These are phyloP conservation scores for Taphrorychus bicolor DNA, from an alignment of 2,888 invertebrate genomes.

Conservation along the genomic window DNA sequence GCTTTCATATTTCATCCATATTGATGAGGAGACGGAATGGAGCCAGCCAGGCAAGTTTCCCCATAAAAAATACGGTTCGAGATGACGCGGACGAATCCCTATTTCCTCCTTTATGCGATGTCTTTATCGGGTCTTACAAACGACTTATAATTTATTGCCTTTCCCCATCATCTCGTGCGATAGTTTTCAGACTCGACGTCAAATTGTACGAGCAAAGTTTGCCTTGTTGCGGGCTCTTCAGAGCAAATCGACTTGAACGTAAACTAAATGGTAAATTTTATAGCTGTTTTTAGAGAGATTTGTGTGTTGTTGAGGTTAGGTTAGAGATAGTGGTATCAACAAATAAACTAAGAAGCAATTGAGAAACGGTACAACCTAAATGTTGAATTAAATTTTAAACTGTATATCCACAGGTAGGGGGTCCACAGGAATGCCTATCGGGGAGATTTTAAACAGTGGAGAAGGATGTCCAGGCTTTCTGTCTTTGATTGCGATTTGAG, in stretches of 20 bases:
- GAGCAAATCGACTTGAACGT: slow-evolving; percentile 4
- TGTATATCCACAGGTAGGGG: no score
- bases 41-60: slow-evolving; percentile 29
- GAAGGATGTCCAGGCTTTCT: no score
- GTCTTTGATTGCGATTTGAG: no score
- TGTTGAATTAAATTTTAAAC: no score
- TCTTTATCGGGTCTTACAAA: slow-evolving; percentile 28
- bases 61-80: slow-evolving; percentile 25
- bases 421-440: no score
- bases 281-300: neutral
- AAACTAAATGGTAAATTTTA: neutral
- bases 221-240: slow-evolving; percentile 8
- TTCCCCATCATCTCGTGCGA: slow-evolving; percentile 10
- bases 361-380: no score
- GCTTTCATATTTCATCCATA: slow-evolving; percentile 34
- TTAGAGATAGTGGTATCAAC: no score
- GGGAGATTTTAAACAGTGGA: no score
- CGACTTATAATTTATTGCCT: slow-evolving; percentile 32
- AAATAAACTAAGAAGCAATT: no score
- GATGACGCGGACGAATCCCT: slow-evolving; percentile 29
- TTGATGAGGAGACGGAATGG: slow-evolving; percentile 24
- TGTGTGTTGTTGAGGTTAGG: neutral
- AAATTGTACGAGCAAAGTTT: slow-evolving; percentile 9
- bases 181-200: slow-evolving; percentile 18
- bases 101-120: slow-evolving; percentile 26